Percentiles rank a stretch among this genome's conserved stretches.
Evolutionary conservation across 2,113 vertebrate genomes (phyloP).

Genomic region (Piaya cayana): DNA sequence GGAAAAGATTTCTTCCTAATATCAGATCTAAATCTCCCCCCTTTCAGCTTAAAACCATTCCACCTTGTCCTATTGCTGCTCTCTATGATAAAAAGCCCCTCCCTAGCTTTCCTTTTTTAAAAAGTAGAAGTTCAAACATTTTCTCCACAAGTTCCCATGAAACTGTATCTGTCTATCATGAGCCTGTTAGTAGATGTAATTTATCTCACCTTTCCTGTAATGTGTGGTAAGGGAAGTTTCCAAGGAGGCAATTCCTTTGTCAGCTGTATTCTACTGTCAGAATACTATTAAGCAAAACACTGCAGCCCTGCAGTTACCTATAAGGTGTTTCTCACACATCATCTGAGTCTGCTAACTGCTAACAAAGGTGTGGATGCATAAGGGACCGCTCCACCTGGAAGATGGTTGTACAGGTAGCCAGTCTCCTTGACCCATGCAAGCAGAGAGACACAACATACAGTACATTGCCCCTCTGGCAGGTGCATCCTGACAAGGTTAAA

Average conservation of each 20-base stretch:
- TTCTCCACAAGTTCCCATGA: not conserved
- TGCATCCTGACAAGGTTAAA: not conserved
- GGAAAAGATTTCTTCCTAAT: too few species aligned
- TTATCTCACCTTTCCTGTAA: not conserved
- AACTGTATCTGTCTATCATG: not conserved
- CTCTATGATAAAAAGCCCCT: too few species aligned
- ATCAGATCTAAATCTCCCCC: too few species aligned
- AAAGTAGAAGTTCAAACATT: not conserved
- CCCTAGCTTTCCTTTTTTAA: not conserved
- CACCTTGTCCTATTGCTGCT: too few species aligned
- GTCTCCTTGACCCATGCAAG: not conserved
- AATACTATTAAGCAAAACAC: not conserved
- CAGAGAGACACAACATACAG: not conserved
- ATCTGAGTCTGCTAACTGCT: not conserved
- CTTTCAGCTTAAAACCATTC: too few species aligned
- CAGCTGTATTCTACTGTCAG: not conserved
- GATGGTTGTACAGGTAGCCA: not conserved
- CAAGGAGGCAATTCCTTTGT: not conserved
- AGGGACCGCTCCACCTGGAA: not conserved
- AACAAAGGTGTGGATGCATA: not conserved
- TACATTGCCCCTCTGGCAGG: fast-evolving
- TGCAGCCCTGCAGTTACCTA: not conserved
- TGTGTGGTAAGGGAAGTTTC: not conserved
- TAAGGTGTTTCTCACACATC: not conserved
- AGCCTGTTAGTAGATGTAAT: not conserved